Evolutionary conservation across 2,888 invertebrate species (phyloP).

Genomic region (Endomychus coccineus): DNA sequence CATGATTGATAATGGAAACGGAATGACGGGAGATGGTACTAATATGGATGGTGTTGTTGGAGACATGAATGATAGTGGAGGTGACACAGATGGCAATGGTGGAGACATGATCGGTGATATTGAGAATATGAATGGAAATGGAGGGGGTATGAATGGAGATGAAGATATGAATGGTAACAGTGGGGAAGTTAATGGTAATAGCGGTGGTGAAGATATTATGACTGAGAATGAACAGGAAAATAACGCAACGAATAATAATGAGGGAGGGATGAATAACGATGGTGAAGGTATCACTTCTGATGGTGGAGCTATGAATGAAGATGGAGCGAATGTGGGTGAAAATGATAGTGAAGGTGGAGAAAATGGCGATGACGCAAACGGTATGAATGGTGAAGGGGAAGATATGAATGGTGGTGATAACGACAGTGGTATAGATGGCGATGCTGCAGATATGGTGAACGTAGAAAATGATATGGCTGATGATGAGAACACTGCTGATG

Average conservation of each 20-base stretch:
- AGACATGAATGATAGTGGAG: conserved; percentile 18
- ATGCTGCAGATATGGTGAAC: background rate
- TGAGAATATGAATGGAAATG: conserved; percentile 9
- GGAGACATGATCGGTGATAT: conserved; percentile 13
- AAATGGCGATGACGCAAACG: conserved; percentile 3
- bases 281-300: conserved; percentile 13
- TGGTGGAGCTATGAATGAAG: conserved; percentile 9
- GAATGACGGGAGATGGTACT: conserved; percentile 4
- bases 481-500: conserved; percentile 2
- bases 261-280: conserved; percentile 11
- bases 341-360: conserved; percentile 5
- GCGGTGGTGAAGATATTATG: conserved; percentile 2
- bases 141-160: conserved; percentile 13
- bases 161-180: conserved; percentile 9
- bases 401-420: too few relatives aligned
- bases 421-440: conserved; percentile 4
- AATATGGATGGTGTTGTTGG: conserved; percentile 17
- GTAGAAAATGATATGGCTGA: background rate
- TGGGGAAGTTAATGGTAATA: conserved; percentile 12
- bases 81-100: conserved; percentile 11
- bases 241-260: conserved; percentile 8
- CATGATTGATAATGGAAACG: conserved; percentile 10
- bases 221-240: conserved; percentile 6
- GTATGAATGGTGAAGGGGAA: background rate
- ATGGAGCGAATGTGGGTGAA: conserved; percentile 5